These are phyloP conservation scores for Habrosyne pyritoides DNA, from an alignment of 2,888 invertebrate species.

Conservation along the genomic window DNA sequence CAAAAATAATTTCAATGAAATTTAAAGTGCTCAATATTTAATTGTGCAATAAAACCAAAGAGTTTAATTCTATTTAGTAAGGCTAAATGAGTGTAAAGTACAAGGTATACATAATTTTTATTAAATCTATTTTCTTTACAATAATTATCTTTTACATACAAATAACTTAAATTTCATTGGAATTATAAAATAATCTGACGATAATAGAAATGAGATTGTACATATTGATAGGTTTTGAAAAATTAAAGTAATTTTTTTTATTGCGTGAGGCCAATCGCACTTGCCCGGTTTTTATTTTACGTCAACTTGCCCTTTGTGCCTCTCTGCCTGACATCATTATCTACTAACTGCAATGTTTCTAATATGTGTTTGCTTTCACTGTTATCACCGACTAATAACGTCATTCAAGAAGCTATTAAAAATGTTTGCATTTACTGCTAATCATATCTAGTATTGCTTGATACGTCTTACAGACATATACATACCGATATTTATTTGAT, in stretches of 20 bases:
- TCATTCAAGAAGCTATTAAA: conserved; percentile 1
- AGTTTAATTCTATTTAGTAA: too few species aligned
- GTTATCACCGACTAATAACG: background rate
- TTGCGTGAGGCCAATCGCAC: too few species aligned
- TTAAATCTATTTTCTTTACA: too few species aligned
- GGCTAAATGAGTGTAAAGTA: too few species aligned
- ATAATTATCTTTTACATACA: too few species aligned
- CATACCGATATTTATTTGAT: background rate
- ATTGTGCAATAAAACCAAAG: too few species aligned
- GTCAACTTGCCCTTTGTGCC: background rate
- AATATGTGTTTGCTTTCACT: conserved; percentile 3
- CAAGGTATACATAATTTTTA: too few species aligned
- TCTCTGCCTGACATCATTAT: conserved; percentile 1
- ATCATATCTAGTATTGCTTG: background rate
- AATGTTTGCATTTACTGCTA: background rate
- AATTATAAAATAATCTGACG: too few species aligned
- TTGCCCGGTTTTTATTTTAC: background rate
- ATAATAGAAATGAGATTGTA: too few species aligned
- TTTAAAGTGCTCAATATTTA: background rate
- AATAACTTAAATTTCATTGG: too few species aligned
- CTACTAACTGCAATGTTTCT: background rate
- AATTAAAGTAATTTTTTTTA: too few species aligned
- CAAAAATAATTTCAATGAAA: background rate
- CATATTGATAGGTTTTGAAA: too few species aligned
- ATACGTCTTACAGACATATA: background rate